These are phyloP conservation scores for Volucella bombylans DNA, from an alignment of 2,888 invertebrate species.

Conservation along the genomic window DNA sequence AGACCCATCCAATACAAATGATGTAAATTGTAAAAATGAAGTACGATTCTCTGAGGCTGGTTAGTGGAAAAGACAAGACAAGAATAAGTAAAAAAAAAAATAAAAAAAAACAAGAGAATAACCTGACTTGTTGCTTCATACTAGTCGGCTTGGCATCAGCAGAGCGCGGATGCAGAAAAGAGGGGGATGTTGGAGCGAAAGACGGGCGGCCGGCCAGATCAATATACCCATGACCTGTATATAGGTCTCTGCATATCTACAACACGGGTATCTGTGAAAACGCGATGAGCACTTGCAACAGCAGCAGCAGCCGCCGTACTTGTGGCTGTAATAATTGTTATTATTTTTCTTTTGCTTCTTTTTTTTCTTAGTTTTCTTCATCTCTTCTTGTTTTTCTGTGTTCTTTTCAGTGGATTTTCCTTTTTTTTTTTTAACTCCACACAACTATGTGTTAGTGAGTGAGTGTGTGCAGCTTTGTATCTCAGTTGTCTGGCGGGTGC, in stretches of 20 bases:
- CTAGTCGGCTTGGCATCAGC: neutral
- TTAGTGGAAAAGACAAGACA: constrained; percentile 15
- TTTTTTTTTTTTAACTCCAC: neutral
- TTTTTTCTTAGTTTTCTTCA: constrained; percentile 3
- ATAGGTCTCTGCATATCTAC: constrained; percentile 34
- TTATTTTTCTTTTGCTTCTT: constrained; percentile 33
- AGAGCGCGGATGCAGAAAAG: neutral
- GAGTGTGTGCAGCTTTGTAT: neutral
- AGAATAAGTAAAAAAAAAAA: constrained; percentile 4
- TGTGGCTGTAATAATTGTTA: constrained; percentile 66
- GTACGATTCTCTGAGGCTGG: constrained; percentile 51
- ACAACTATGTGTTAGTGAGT: neutral
- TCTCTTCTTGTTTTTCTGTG: neutral
- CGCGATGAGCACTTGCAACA: constrained; percentile 60
- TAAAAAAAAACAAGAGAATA: constrained; percentile 37
- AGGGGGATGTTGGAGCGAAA: neutral
- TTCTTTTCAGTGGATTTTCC: neutral
- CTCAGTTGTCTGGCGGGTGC: constrained; percentile 26
- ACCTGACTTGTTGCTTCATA: constrained; percentile 72
- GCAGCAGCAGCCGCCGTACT: constrained; percentile 20
- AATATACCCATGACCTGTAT: constrained; percentile 40
- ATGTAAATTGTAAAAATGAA: constrained; percentile 68
- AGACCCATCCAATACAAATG: neutral
- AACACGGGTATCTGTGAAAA: constrained; percentile 17
- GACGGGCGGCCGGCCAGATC: constrained; percentile 31